Evolutionary conservation across 2,113 vertebrate species (phyloP), one percentile per base, ranked within the genome.

Genomic region (Acrocephalus arundinaceus): DNA sequence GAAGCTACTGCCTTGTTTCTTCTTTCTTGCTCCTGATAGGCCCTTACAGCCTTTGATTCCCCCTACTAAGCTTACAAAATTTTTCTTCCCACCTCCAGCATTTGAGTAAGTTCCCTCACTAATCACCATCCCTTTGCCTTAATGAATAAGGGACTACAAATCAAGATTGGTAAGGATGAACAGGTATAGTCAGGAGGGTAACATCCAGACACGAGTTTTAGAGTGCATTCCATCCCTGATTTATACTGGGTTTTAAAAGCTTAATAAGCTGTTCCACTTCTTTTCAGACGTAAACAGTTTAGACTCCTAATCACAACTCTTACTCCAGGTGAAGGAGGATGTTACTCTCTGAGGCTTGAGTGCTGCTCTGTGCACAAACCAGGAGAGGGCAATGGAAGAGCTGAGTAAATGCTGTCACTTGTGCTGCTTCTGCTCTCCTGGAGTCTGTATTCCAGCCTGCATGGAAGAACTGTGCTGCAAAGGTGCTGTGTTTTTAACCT

Each of bases 351-450:
- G 25, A 79, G 39, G 30, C 30, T 82, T 63, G 33, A 74, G 63
- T 58, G 79, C n/a, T 75, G 68, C 79, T 85, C 57, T 75, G 30
- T 66, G 75, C 14, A 14, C 37, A 86, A 74, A 59, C 94, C 93
- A 94, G 90, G 59, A 96, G 92, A 87, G 85, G 93, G 82, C 87
- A 93, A 96, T 54, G 75, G 79, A 90, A 89, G 86, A 95, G 88
- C 90, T 89, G 22, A 88, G 39, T n/a, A 88, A 86, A 31, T 37
- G 43, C 67, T 81, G 57, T 30, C 1, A 3, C 41, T 78, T 58
- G 24, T 4, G 12, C 57, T 73, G 52, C 43, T 70, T 33, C 72
- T 89, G 76, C 70, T 85, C 28, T 54, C 1, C 1, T 5, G 3
- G 23, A 13, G 51, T 6, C 76, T 54, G 25, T 28, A 61, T 41